Evolutionary conservation across 2,888 invertebrate genomes (phyloP).

Genomic region (Coleophora flavipennella): DNA sequence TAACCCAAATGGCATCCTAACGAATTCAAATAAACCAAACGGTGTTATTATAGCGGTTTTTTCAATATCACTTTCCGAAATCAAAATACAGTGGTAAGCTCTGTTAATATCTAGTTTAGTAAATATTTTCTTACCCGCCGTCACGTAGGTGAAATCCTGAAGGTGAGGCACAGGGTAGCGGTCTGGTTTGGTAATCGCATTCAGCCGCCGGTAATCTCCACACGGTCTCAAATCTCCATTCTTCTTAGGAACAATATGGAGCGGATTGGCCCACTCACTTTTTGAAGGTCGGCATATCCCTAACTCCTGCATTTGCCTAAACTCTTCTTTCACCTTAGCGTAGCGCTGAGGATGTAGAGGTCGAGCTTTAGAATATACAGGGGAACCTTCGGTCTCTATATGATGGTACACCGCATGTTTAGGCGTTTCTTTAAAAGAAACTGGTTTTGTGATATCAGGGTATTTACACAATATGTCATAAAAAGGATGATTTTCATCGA

Average conservation of each 20-base stretch:
- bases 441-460: constrained; percentile 3
- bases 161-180: constrained; percentile 29
- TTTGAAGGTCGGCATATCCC: constrained; percentile 29
- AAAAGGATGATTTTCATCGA: not conserved
- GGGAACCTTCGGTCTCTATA: constrained; percentile 7
- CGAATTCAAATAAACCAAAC: constrained; percentile 28
- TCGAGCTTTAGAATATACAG: constrained; percentile 3
- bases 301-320: constrained; percentile 19
- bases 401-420: not conserved
- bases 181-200: constrained; percentile 26
- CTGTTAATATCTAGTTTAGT: constrained; percentile 25
- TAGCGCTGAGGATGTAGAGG: constrained; percentile 8
- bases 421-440: constrained; percentile 1
- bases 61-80: constrained; percentile 25
- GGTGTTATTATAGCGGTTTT: constrained; percentile 37
- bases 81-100: constrained; percentile 34
- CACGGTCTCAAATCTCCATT: constrained; percentile 23
- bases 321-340: constrained; percentile 8
- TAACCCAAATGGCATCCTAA: constrained; percentile 27
- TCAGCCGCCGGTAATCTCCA: constrained; percentile 37
- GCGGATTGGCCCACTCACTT: constrained; percentile 31
- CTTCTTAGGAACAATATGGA: constrained; percentile 22
- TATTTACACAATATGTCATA: constrained; percentile 1
- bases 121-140: constrained; percentile 19
- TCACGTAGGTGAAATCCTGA: constrained; percentile 20